Percentiles rank a stretch among this genome's conserved stretches.
phyloP scores from a whole-genome alignment of 35 echinoderm and acorn worm species.

The Acanthaster planci region DNA sequence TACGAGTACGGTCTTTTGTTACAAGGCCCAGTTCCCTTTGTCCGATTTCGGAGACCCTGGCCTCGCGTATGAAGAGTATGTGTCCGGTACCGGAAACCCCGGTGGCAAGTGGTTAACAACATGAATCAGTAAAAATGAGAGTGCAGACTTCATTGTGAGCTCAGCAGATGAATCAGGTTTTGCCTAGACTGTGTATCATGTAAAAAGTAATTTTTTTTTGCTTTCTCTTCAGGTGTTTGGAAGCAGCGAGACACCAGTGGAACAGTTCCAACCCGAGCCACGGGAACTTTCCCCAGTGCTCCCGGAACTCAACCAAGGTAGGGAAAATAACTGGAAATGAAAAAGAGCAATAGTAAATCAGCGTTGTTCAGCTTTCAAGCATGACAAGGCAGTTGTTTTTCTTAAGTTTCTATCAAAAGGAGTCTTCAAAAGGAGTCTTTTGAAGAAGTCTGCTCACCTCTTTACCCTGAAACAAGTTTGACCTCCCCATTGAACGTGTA shows the following conservation, averaged over 20 bases:
- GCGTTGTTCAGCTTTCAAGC: neutral
- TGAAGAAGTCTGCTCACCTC: neutral
- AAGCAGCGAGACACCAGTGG: constrained; percentile 53
- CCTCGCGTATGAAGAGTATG: no score
- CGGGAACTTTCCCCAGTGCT: neutral
- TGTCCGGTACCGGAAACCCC: no score
- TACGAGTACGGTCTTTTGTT: no score
- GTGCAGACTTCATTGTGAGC: no score
- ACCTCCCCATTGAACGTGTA: no score
- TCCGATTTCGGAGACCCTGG: no score
- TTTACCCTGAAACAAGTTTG: neutral
- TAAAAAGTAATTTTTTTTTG: no score
- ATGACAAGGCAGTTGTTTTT: neutral
- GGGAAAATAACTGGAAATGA: neutral
- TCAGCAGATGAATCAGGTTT: no score
- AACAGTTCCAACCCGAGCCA: constrained; percentile 46
- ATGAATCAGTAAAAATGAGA: no score
- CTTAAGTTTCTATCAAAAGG: neutral
- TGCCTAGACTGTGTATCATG: no score
- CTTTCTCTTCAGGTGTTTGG: constrained; percentile 22
- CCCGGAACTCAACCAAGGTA: constrained; percentile 29
- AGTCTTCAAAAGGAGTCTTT: neutral
- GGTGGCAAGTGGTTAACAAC: no score
- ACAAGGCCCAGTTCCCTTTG: no score
- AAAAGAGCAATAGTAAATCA: neutral